Conservation (phyloP, 2,797 vertebrate species). For the Helostoma temminkii region DNA sequence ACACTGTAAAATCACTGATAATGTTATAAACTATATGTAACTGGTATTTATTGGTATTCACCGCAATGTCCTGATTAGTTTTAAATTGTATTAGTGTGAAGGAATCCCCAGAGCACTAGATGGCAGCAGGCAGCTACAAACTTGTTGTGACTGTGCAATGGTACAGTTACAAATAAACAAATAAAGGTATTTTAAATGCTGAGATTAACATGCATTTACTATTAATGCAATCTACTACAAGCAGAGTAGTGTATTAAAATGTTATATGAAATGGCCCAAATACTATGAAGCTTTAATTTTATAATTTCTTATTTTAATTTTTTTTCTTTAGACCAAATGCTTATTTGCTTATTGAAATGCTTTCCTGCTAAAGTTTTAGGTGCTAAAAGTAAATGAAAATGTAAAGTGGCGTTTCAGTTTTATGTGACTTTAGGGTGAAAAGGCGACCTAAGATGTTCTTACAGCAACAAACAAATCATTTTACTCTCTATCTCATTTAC, state of each 20-base stretch:
- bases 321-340: background rate
- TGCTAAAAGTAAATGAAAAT: too few relatives aligned
- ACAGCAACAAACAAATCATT: too few relatives aligned
- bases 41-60: background rate
- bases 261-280: background rate
- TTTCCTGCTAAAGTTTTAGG: background rate
- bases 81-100: background rate
- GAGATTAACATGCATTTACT: background rate
- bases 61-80: background rate
- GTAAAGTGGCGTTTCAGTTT: too few relatives aligned
- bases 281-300: too few relatives aligned
- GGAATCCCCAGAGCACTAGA: slow-evolving; percentile 32
- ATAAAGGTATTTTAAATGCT: background rate
- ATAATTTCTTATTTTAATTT: too few relatives aligned
- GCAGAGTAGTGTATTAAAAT: background rate
- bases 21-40: too few relatives aligned
- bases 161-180: background rate
- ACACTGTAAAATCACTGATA: too few relatives aligned
- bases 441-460: too few relatives aligned
- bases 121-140: slow-evolving; percentile 24
- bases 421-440: too few relatives aligned
- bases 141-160: background rate
- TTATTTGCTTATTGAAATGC: background rate
- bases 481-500: too few relatives aligned
- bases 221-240: background rate